Conservation (phyloP, 2,113 vertebrate genomes). For the Ceuthmochares aereus region DNA sequence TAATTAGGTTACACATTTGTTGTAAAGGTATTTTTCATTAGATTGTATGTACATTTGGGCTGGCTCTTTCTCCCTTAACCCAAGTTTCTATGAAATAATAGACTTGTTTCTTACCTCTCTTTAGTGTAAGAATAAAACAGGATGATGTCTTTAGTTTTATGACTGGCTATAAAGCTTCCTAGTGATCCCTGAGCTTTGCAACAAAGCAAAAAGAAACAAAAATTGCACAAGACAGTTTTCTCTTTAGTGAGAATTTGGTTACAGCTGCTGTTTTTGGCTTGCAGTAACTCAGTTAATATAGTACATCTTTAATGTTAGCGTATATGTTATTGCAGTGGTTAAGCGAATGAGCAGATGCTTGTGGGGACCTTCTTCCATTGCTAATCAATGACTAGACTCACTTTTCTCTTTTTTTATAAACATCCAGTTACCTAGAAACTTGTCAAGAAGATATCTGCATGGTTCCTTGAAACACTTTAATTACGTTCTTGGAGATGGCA, state of each 20-base stretch:
- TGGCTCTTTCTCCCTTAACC: not conserved
- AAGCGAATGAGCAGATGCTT: conserved; percentile 18
- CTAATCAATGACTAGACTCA: not conserved
- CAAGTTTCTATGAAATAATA: not conserved
- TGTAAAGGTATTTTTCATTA: not conserved
- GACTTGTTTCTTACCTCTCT: not conserved
- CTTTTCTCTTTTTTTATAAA: conserved; percentile 21
- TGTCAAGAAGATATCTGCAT: not conserved
- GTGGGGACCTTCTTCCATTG: not conserved
- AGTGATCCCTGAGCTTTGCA: not conserved
- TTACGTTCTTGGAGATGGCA: conserved; percentile 10
- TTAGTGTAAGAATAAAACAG: not conserved
- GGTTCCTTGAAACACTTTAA: not conserved
- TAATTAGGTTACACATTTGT: not conserved
- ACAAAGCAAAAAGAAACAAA: not conserved
- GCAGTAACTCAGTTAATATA: not conserved
- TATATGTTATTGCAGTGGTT: conserved; percentile 3
- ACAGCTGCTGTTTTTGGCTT: not conserved
- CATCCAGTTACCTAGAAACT: conserved; percentile 31
- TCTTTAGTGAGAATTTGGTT: conserved; percentile 24
- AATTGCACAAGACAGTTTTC: not conserved
- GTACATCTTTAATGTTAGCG: not conserved
- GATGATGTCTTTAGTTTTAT: conserved; percentile 21
- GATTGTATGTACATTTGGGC: not conserved
- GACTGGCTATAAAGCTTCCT: conserved; percentile 6